Conservation (phyloP, 2,113 vertebrate species). For the Sigmodon hispidus region DNA sequence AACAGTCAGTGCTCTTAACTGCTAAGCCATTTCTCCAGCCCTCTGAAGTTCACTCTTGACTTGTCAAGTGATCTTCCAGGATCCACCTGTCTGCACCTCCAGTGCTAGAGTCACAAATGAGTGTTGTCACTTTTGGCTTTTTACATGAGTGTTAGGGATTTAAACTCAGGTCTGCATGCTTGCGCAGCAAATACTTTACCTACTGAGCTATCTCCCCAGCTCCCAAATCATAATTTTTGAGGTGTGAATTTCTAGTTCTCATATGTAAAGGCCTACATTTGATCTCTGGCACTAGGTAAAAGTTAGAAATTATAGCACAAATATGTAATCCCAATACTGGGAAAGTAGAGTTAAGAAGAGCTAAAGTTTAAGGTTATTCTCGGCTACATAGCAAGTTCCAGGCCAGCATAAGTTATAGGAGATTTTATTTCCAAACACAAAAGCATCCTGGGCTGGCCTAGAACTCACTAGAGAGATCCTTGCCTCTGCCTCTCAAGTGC, state of each 20-base stretch:
- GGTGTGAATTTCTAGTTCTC: neutral
- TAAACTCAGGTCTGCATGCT: neutral
- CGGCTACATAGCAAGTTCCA: neutral
- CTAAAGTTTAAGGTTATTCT: neutral
- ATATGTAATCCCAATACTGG: neutral
- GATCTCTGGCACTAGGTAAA: neutral
- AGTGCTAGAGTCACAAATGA: neutral
- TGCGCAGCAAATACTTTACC: neutral
- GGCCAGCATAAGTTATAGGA: neutral
- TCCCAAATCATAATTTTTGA: neutral
- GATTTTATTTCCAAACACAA: neutral
- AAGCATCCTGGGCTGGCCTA: neutral
- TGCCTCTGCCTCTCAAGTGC: neutral
- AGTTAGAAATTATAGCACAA: neutral
- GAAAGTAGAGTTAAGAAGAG: neutral
- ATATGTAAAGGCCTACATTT: neutral
- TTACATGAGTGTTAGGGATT: neutral
- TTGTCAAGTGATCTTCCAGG: neutral
- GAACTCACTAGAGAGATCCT: neutral
- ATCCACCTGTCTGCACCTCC: neutral
- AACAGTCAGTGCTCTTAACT: too few relatives aligned
- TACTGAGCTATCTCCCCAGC: neutral
- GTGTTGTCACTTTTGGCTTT: neutral
- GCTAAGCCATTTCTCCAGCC: too few relatives aligned
- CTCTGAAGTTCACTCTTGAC: neutral